Percentiles rank a stretch among this genome's conserved stretches.
These are phyloP conservation scores for Leptogaster cylindrica DNA, from an alignment of 2,888 invertebrate species.

Conservation along the genomic window DNA sequence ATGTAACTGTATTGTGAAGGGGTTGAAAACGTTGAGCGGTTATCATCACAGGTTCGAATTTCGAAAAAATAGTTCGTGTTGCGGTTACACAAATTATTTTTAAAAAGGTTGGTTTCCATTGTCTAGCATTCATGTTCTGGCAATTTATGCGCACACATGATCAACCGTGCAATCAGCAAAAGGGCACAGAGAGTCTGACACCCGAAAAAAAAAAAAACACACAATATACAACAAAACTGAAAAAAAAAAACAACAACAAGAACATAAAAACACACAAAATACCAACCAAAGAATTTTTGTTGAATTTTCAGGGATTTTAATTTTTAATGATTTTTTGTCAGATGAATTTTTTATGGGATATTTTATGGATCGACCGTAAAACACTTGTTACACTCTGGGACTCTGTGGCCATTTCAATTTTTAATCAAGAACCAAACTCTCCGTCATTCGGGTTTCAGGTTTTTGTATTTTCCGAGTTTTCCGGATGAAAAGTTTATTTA, in stretches of 20 bases:
- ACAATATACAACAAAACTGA: too few relatives aligned
- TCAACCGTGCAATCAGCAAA: background rate
- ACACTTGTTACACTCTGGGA: constrained; percentile 31
- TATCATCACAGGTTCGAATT: constrained; percentile 7
- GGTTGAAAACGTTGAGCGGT: background rate
- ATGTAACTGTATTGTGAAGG: background rate
- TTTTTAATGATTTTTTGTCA: constrained; percentile 40
- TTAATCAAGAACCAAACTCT: constrained; percentile 27
- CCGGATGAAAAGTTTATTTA: constrained; percentile 23
- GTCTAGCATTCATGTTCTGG: constrained; percentile 1
- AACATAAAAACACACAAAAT: too few relatives aligned
- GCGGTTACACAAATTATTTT: constrained; percentile 20
- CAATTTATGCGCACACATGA: too few relatives aligned
- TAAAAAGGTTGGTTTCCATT: constrained; percentile 6
- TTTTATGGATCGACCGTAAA: constrained; percentile 33
- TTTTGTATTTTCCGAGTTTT: constrained; percentile 10
- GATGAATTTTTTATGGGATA: constrained; percentile 33
- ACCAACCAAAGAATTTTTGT: too few relatives aligned
- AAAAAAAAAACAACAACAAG: too few relatives aligned
- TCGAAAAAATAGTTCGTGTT: constrained; percentile 14
- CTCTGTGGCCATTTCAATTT: constrained; percentile 38
- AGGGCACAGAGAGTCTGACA: background rate
- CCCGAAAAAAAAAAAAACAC: background rate
- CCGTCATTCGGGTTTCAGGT: constrained; percentile 23
- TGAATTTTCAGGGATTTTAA: constrained; percentile 35